Evolutionary conservation across 1,140 invertebrate genomes (phyloP).

Genomic region (Phymorhynchus buccinoides): DNA sequence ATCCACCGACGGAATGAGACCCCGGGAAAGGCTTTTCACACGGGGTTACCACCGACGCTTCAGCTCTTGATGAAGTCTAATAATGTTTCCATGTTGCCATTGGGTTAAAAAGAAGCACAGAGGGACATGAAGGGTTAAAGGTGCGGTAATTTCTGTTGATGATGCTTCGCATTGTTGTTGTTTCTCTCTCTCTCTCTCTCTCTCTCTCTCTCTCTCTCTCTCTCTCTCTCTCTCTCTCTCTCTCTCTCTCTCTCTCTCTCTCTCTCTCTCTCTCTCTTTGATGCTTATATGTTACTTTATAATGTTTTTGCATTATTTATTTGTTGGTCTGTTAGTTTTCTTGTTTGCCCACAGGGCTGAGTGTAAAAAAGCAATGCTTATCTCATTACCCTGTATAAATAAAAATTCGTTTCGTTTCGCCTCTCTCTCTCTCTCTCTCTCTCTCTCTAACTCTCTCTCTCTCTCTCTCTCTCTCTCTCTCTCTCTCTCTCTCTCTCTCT

Average conservation of each 20-base stretch:
- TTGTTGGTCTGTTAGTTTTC: no score
- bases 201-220: not conserved
- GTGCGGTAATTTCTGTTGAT: no score
- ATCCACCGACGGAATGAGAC: not conserved
- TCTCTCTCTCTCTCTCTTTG: not conserved
- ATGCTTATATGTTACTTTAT: not conserved
- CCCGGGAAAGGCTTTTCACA: no score
- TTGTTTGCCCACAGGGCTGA: no score
- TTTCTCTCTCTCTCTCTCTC: slow-evolving; percentile 4
- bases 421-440: not conserved
- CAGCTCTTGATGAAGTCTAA: no score
- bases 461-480: not conserved
- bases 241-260: not conserved
- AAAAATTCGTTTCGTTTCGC: not conserved
- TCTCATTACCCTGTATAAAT: no score
- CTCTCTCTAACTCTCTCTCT: no score
- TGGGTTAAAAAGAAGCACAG: no score
- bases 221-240: slow-evolving; percentile 1
- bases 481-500: not conserved
- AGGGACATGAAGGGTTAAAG: no score
- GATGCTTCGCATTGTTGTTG: not conserved
- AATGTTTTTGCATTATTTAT: no score
- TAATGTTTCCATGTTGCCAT: not conserved
- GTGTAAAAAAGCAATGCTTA: no score
- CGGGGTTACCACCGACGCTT: no score